phyloP scores from a whole-genome alignment of 1,140 invertebrate genomes.

The Radopholus similis region DNA sequence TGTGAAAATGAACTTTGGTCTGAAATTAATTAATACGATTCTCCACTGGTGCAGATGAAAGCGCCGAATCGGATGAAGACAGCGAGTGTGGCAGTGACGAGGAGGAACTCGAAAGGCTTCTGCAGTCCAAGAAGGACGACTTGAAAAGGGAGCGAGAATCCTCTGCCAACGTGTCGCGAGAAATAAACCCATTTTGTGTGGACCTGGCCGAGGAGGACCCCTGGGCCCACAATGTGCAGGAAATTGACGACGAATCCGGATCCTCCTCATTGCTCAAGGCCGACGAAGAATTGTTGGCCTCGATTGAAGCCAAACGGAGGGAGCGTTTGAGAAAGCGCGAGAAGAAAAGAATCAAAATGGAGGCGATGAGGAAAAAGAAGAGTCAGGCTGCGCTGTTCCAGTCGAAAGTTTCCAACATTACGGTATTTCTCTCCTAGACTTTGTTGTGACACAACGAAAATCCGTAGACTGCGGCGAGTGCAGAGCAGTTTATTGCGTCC shows the following conservation, averaged over 20 bases:
- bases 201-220: conserved; percentile 44
- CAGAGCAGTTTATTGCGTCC: conserved; percentile 65
- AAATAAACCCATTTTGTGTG: conserved; percentile 53
- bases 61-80: conserved; percentile 4
- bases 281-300: too few species aligned
- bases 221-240: neutral
- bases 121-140: conserved; percentile 1
- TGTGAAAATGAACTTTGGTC: too few species aligned
- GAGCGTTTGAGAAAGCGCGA: too few species aligned
- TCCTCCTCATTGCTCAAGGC: too few species aligned
- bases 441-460: neutral
- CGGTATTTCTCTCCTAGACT: neutral
- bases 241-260: neutral
- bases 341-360: too few species aligned
- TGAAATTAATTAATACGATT: too few species aligned
- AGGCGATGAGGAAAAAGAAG: too few species aligned
- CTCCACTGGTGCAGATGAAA: conserved; percentile 12
- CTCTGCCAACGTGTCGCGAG: conserved; percentile 11
- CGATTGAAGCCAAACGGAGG: too few species aligned
- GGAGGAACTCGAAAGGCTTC: conserved; percentile 13
- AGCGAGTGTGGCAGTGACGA: conserved; percentile 17
- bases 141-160: conserved; percentile 16
- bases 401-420: conserved; percentile 7
- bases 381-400: neutral
- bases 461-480: conserved; percentile 25